Evolutionary conservation across 2,888 invertebrate species (phyloP), one percentile per base, ranked within the genome.

Genomic region (Odontothrips loti): DNA sequence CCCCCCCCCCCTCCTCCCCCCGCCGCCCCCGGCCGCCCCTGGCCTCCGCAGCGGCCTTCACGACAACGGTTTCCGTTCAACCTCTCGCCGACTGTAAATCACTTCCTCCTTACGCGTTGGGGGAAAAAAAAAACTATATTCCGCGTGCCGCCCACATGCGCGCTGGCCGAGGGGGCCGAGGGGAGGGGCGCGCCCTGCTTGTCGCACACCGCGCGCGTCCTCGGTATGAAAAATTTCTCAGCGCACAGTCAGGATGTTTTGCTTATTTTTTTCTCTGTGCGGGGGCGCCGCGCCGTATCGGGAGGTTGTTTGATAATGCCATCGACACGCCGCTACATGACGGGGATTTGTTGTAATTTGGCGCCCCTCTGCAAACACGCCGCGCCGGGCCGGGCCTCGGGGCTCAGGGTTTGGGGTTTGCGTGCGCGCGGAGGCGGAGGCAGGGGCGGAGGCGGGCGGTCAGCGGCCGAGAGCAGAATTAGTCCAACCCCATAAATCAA

Each of bases 321-420:
- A 68, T 68, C 23, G 23, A 23, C 68, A 58, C 58, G 68, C 9
- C 68, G 11, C 23, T 68, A 68, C 68, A 23, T 68, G 68, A 68
- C 27, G 68, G 68, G 68, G 68, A 68, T 68, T 68, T 23, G 68
- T 23, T 68, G 68, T 68, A 68, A 68, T 68, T 68, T 68, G 68
- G 68, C 27, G 68, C 68, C 68, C 11, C n/a, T n/a, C 68, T 23
- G 68, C 23, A 23, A 68, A 23, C 63, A 9, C n/a, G n/a, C 8
- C 1, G 63, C 63, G 20, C 20, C 68, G 11, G 8, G 11, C 20
- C 68, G 8, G 68, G 6, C 68, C n/a, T 11, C 23, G 23, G 15
- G n/a, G 58, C 58, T 63, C 58, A 20, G 27, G 34, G 2, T 43
- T 6, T 2, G 34, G 34, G 34, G 34, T 43, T 43, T 43, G 34